Conservation (phyloP, 2,113 vertebrate species). For the Hipposideros armiger region DNA sequence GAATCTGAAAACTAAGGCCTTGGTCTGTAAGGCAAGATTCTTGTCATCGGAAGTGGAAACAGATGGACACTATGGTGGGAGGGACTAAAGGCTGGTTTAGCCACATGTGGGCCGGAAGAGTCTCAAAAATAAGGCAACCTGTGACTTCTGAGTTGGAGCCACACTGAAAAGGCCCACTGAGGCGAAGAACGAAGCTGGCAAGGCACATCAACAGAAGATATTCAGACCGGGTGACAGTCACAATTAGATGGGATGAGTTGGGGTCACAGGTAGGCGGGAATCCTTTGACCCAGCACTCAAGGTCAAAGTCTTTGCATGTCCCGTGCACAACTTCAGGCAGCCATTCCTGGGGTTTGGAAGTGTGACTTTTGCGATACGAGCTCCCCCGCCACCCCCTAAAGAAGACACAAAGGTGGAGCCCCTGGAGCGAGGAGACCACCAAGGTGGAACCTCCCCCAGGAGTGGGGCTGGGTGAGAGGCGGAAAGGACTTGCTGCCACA, state of each 20-base stretch:
- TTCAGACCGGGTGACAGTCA: background rate
- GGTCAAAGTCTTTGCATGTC: slow-evolving; percentile 48
- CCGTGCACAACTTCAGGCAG: slow-evolving; percentile 35
- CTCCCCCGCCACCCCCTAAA: background rate
- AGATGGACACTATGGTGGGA: background rate
- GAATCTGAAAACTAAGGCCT: slow-evolving; percentile 1
- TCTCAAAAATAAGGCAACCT: slow-evolving; percentile 57
- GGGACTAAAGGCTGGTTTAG: fast-evolving
- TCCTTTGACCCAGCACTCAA: background rate
- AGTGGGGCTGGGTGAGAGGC: slow-evolving; percentile 10
- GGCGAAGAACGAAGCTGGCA: background rate
- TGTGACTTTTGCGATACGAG: background rate
- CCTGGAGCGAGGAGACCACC: background rate
- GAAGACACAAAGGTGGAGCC: background rate
- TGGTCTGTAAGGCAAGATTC: slow-evolving; percentile 39
- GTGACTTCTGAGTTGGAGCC: slow-evolving; percentile 29
- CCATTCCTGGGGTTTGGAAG: slow-evolving; percentile 29
- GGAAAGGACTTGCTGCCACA: background rate
- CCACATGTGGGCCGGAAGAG: fast-evolving
- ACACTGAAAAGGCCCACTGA: background rate
- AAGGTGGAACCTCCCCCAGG: background rate
- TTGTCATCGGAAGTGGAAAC: background rate
- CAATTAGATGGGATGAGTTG: background rate
- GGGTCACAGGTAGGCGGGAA: background rate
- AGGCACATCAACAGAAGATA: background rate